phyloP scores from a whole-genome alignment of 2,888 invertebrate genomes.

The Cheilosia pagana region DNA sequence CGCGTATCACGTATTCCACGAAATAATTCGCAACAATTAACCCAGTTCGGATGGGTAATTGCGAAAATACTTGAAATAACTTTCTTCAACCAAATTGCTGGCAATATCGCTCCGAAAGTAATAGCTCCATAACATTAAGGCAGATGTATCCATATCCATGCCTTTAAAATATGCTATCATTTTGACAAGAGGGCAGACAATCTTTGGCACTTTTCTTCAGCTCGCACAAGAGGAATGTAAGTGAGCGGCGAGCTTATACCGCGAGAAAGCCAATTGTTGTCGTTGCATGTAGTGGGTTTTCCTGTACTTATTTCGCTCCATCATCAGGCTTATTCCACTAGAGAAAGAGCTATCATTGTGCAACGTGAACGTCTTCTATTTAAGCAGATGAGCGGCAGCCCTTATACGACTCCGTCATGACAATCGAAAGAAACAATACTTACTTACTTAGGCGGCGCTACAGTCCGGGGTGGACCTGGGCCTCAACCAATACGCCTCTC shows the following conservation, averaged over 20 bases:
- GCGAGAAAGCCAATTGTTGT: slow-evolving; percentile 69
- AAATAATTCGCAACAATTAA: slow-evolving; percentile 34
- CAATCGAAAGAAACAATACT: slow-evolving; percentile 59
- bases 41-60: slow-evolving; percentile 40
- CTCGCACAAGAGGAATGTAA: slow-evolving; percentile 27
- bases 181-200: slow-evolving; percentile 16
- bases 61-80: slow-evolving; percentile 49
- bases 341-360: slow-evolving; percentile 40
- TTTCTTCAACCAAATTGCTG: slow-evolving; percentile 54
- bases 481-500: too few relatives aligned
- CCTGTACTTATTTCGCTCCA: slow-evolving; percentile 4
- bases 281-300: slow-evolving; percentile 16
- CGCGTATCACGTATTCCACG: too few relatives aligned
- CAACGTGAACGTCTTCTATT: slow-evolving; percentile 28
- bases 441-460: too few relatives aligned
- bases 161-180: slow-evolving; percentile 21
- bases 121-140: slow-evolving; percentile 15
- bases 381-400: slow-evolving; percentile 10
- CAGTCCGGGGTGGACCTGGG: too few relatives aligned
- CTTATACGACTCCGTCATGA: slow-evolving; percentile 8
- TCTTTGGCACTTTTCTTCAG: background rate
- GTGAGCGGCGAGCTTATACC: slow-evolving; percentile 26
- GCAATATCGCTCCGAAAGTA: slow-evolving; percentile 39
- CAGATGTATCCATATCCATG: background rate
- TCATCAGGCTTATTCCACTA: slow-evolving; percentile 27